Base-by-base conservation (phyloP, 2,888 invertebrate species). In the Bibio marci region DNA sequence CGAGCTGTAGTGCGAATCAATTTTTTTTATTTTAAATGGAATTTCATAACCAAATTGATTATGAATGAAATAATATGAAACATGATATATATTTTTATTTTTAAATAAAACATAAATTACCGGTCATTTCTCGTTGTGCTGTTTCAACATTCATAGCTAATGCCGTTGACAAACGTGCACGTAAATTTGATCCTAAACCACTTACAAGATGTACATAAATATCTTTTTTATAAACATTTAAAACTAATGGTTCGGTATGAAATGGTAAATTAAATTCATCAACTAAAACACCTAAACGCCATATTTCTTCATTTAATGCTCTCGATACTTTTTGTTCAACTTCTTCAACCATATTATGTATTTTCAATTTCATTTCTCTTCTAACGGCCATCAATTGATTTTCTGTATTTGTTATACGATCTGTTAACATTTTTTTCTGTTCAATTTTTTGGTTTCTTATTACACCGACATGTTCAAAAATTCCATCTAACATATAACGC, bases 241-340 rank as follows among this genome's bases (percentile, higher is more conserved):
- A 64, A 3, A 88, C 85, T 12, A 81, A 63, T 1, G 81, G 75
- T 51, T 92, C 90, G 0, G 87, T 70, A 50, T 88, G 83, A 66
- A 98, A 98, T 7, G 87, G 82, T 46, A 82, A 67, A 50, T 78
- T 83, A 65, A 92, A 95, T 58, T 95, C 92, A 64, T 97, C 95
- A 39, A 98, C 87, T 13, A 98, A 70, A 12, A 85, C 83, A 1
- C 86, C 81, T 40, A 98, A 70, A 5, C 94, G 76, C 11, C 88
- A 76, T 52, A 98, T 97, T 71, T 98, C 98, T 58, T 98, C 97
- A 58, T 81, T 88, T 31, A 98, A 69, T 3, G 97, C 94, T 54
- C 83, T 80, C 0, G 91, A 85, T 5, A 90, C 86, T 61, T 80
- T 75, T 53, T 85, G 83, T 53, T 94, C 91, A 0, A 95, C 94